Conservation (phyloP, 2,888 invertebrate genomes). For the Drosophila suboccidentalis region DNA sequence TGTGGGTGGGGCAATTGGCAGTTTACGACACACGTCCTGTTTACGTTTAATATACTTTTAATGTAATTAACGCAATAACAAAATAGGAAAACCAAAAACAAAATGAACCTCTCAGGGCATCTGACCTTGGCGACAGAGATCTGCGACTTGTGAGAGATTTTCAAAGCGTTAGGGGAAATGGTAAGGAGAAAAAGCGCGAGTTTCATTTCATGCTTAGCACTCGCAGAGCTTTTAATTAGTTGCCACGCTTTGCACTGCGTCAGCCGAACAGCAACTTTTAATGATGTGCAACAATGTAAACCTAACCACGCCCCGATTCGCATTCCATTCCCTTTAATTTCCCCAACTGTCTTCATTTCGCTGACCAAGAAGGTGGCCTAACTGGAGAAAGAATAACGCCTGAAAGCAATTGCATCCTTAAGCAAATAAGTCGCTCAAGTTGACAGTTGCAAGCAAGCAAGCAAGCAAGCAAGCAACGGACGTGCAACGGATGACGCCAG, state of each 20-base stretch:
- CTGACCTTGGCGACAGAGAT: conserved; percentile 4
- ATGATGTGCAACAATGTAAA: conserved; percentile 59
- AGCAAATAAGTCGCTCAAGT: conserved; percentile 66
- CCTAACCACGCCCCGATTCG: neutral
- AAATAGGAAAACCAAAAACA: neutral
- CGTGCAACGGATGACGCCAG: conserved; percentile 29
- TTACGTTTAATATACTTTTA: conserved; percentile 56
- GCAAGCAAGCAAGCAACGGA: neutral
- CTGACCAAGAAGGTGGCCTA: conserved; percentile 57
- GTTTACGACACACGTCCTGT: conserved; percentile 34
- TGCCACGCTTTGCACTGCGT: conserved; percentile 29
- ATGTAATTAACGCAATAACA: conserved; percentile 60
- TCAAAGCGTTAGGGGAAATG: conserved; percentile 1
- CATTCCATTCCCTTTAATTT: neutral
- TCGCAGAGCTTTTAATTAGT: conserved; percentile 64
- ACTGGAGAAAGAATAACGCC: conserved; percentile 21
- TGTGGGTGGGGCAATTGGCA: conserved; percentile 24
- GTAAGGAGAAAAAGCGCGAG: neutral
- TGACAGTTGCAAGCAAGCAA: conserved; percentile 47
- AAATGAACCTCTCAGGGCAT: neutral
- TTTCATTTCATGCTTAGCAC: conserved; percentile 26
- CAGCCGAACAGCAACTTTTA: conserved; percentile 47
- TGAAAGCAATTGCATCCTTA: conserved; percentile 51
- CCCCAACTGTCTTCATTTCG: neutral
- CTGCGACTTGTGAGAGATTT: conserved; percentile 1